Evolutionary conservation across 2,888 invertebrate species (phyloP).

Genomic region (Parnassius orleans): DNA sequence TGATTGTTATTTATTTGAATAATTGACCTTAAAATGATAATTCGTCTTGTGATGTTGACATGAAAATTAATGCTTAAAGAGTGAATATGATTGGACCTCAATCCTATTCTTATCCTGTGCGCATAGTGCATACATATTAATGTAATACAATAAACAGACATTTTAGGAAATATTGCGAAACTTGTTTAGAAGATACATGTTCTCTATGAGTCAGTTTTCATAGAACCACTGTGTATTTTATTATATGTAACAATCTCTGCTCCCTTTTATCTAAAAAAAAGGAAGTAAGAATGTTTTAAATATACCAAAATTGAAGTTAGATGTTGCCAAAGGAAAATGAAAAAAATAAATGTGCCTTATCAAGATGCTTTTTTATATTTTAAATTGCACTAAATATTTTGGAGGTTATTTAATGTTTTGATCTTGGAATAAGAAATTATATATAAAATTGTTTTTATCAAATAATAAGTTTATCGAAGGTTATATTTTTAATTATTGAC

Average conservation of each 20-base stretch:
- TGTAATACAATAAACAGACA: neutral
- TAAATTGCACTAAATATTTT: neutral
- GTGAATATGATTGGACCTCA: too few species aligned
- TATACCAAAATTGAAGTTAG: conserved; percentile 15
- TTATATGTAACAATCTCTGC: conserved; percentile 42
- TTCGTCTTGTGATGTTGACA: too few species aligned
- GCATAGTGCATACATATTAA: too few species aligned
- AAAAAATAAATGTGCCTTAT: conserved; percentile 1
- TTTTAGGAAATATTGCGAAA: neutral
- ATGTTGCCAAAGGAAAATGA: conserved; percentile 32
- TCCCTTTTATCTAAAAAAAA: conserved; percentile 52
- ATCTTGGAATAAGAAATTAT: conserved; percentile 25
- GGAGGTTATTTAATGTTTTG: conserved; percentile 34
- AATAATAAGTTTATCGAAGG: conserved; percentile 14
- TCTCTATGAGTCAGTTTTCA: conserved; percentile 36
- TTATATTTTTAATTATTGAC: conserved; percentile 22
- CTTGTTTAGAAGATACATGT: conserved; percentile 25
- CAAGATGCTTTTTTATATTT: neutral
- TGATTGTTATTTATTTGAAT: too few species aligned
- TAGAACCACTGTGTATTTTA: conserved; percentile 31
- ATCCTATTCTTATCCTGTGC: too few species aligned
- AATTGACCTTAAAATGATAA: too few species aligned
- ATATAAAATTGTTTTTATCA: too few species aligned
- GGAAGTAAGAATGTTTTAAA: conserved; percentile 50
- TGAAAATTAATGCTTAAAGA: too few species aligned